Percentiles rank a stretch among this genome's conserved stretches.
Conservation (phyloP, 2,888 invertebrate species). For the Odontocolon sp. region DNA sequence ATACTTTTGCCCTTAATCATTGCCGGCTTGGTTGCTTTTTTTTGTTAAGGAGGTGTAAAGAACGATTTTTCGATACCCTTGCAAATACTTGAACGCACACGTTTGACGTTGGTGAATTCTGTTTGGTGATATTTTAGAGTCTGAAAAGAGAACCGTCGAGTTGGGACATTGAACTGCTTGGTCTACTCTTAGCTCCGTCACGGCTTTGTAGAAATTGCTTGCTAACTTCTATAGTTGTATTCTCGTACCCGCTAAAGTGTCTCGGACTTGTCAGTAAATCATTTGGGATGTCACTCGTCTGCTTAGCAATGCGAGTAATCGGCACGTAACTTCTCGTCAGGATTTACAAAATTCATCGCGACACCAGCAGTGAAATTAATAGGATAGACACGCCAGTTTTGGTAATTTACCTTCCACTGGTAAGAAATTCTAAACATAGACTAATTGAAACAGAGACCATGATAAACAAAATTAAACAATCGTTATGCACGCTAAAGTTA, state of each 20-base stretch:
- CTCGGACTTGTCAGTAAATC: slow-evolving; percentile 34
- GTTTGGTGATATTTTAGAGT: not conserved
- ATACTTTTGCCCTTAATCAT: not conserved
- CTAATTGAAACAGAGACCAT: too few species aligned
- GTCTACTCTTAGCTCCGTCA: slow-evolving; percentile 43
- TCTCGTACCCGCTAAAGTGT: not conserved
- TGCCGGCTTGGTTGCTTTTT: not conserved
- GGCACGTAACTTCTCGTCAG: slow-evolving; percentile 16
- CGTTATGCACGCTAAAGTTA: too few species aligned
- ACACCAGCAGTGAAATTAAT: not conserved
- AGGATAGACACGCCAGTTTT: too few species aligned
- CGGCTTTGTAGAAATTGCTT: slow-evolving; percentile 7
- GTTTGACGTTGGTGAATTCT: not conserved
- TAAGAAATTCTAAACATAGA: too few species aligned
- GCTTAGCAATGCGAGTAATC: slow-evolving; percentile 26
- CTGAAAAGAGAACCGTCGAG: not conserved
- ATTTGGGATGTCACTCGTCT: slow-evolving; percentile 25
- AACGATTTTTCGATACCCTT: not conserved
- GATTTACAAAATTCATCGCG: slow-evolving; percentile 11
- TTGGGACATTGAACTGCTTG: slow-evolving; percentile 36
- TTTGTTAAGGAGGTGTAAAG: not conserved
- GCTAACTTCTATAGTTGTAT: not conserved
- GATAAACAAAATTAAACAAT: too few species aligned
- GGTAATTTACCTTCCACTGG: too few species aligned
- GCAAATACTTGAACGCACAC: not conserved